Evolutionary conservation across 2,797 vertebrate species (phyloP), one percentile per base, ranked within the genome.

Genomic region (Muraenolepis orangiensis): DNA sequence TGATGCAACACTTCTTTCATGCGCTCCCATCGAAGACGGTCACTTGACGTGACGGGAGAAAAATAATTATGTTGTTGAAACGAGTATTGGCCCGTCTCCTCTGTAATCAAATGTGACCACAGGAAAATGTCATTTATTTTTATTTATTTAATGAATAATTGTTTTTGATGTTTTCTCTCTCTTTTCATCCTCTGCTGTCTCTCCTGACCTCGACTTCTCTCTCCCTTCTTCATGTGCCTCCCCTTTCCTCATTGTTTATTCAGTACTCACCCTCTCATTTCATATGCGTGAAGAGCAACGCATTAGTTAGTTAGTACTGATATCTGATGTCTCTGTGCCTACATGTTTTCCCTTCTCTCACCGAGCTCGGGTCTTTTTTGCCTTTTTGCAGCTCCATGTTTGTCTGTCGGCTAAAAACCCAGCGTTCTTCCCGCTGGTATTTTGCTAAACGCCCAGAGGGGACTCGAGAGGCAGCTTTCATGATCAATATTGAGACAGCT

Each of bases 401-500:
- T n/a, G n/a, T 57, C 51, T 23, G 7, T 34, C 32, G 3, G 32
- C 32, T 34, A 34, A 34, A 34, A n/a, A 34, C 7, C 32, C 32
- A 3, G 32, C 32, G 32, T 3, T 34, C 32, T 34, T 34, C 51
- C 51, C 51, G 8, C 51, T 57, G 51, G 20, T 3, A 1, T 57
- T 57, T 23, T n/a, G 18, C 51, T 23, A 2, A 57, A n/a, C 51
- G 51, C 51, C 51, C 20, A 4, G 20, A 57, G 20, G 20, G 51
- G 51, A 51, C 16, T 57, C 51, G 7, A 5, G 8, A n/a, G 51
- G 10, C 20, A 20, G 46, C 51, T n/a, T 57, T 4, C 57, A 64
- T 12, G 57, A 64, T 64, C 57, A 64, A 64, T 26, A 64, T 64
- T 64, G 57, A 64, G 57, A 64, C 57, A 64, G 57, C 57, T 64